These are phyloP conservation scores for Pseudomyrmex concolor DNA, from an alignment of 1,140 invertebrate genomes.

Conservation along the genomic window DNA sequence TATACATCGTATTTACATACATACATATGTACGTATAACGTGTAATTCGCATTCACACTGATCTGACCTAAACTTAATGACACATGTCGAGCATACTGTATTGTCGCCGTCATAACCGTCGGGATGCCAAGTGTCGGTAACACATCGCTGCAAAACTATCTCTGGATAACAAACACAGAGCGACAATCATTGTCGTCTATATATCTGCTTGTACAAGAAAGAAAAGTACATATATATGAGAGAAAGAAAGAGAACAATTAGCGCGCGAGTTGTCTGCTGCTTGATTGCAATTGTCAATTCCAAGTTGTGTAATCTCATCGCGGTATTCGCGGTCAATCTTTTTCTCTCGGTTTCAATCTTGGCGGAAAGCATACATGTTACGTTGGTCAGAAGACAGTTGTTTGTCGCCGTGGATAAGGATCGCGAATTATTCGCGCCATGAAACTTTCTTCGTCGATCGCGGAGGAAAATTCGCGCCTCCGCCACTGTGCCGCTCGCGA, in stretches of 20 bases:
- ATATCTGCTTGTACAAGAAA: background rate
- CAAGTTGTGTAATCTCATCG: background rate
- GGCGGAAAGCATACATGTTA: background rate
- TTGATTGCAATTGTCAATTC: constrained; percentile 2
- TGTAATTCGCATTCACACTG: background rate
- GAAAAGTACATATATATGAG: background rate
- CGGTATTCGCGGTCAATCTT: background rate
- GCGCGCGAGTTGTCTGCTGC: constrained; percentile 34
- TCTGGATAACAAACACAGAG: constrained; percentile 17
- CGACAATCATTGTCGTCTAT: constrained; percentile 24
- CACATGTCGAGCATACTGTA: constrained; percentile 39
- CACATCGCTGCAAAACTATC: background rate
- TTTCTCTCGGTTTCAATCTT: background rate
- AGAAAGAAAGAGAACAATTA: constrained; percentile 9
- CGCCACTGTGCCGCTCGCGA: constrained; percentile 8
- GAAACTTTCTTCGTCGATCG: background rate
- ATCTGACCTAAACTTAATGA: constrained; percentile 47
- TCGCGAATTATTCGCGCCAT: background rate
- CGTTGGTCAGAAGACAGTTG: background rate
- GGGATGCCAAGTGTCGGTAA: constrained; percentile 48
- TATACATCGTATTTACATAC: too few relatives aligned
- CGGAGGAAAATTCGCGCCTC: background rate
- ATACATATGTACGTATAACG: background rate
- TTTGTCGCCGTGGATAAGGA: too few relatives aligned
- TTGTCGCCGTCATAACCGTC: constrained; percentile 12